Conservation (phyloP, 1,140 invertebrate species). For the honey bee (Apis mellifera) region Amel_HAv3.1 CM009935.2:13192001-13192500, state of each 20-base stretch:
- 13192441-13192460: no score
- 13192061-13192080: slow-evolving; percentile 70
- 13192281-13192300: neutral
- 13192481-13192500: no score
- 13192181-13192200: slow-evolving; percentile 75
- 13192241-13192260: neutral
- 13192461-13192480: no score
- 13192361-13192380: neutral
- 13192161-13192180: slow-evolving; percentile 66
- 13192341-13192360: neutral
- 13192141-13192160: slow-evolving; percentile 72
- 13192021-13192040: slow-evolving; percentile 65
- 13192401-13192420: no score
- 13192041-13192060: slow-evolving; percentile 81
- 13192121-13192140: slow-evolving; percentile 67
- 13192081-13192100: slow-evolving; percentile 58
- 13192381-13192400: no score
- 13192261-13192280: neutral
- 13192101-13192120: slow-evolving; percentile 66
- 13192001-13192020: slow-evolving; percentile 66
- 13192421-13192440: no score
- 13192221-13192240: neutral
- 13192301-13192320: neutral
- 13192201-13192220: slow-evolving; percentile 57
- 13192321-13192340: neutral